These are phyloP conservation scores for Drosophila rufa DNA, from an alignment of 1,140 invertebrate species.

Conservation along the genomic window DNA sequence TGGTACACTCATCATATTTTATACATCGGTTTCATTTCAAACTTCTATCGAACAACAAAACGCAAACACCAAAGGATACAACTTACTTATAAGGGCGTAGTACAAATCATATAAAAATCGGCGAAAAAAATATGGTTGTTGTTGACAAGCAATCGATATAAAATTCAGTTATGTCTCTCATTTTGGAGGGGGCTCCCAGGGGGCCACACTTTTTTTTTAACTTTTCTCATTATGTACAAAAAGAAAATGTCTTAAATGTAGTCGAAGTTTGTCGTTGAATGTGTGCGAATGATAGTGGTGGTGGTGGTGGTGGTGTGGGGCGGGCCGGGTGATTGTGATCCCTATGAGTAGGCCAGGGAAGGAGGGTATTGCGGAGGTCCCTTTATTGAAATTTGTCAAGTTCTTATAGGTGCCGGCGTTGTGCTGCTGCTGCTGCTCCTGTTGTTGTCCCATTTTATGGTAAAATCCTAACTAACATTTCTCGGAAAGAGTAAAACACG, in stretches of 20 bases:
- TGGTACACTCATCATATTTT: slow-evolving; percentile 82
- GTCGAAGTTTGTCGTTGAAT: slow-evolving; percentile 70
- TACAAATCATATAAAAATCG: slow-evolving; percentile 63
- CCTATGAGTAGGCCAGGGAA: slow-evolving; percentile 42
- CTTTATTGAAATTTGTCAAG: slow-evolving; percentile 71
- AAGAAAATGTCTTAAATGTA: slow-evolving; percentile 68
- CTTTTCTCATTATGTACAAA: slow-evolving; percentile 70
- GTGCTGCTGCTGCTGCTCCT: slow-evolving; percentile 61
- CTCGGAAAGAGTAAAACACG: slow-evolving; percentile 70
- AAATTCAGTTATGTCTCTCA: slow-evolving; percentile 81
- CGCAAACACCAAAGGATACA: slow-evolving; percentile 73
- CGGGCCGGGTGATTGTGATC: slow-evolving; percentile 20
- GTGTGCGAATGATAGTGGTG: slow-evolving; percentile 67
- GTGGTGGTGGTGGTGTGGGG: slow-evolving; percentile 2
- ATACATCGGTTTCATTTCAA: slow-evolving; percentile 75
- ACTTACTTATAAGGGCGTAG: slow-evolving; percentile 63
- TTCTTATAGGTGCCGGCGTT: slow-evolving; percentile 50
- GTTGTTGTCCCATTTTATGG: slow-evolving; percentile 78
- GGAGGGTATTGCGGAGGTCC: slow-evolving; percentile 73
- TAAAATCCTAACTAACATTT: slow-evolving; percentile 78
- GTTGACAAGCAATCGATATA: slow-evolving; percentile 60
- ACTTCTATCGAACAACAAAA: slow-evolving; percentile 77
- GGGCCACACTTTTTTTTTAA: slow-evolving; percentile 41
- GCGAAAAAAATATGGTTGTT: slow-evolving; percentile 52
- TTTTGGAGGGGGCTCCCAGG: slow-evolving; percentile 48